Evolutionary conservation across 2,797 vertebrate species (phyloP), one percentile per base, ranked within the genome.

Genomic region (Fistularia tabacaria): DNA sequence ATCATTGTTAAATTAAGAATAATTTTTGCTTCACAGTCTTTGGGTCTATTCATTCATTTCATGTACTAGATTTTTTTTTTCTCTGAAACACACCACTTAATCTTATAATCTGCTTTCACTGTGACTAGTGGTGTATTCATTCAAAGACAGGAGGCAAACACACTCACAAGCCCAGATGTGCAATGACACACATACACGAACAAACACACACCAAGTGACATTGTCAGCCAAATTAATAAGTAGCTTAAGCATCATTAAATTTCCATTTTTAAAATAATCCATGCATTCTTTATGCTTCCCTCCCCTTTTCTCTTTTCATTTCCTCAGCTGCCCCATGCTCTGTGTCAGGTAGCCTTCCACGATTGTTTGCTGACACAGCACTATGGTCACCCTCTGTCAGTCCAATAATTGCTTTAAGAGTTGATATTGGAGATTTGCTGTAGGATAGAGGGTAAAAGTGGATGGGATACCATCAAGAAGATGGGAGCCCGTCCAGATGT

Each of bases 61-160:
- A 25, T 36, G 37, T 48, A 54, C 14, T 49, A 14, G 3, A 38
- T 59, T 64, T 56, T 82, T 59, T 75, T 60, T 82, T 80, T 71
- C 65, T 74, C 76, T 71, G 60, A 64, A 66, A 62, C 54, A 45
- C 56, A 68, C 60, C 51, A 55, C 68, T 81, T 87, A 89, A 90
- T 90, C 87, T 88, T 64, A 83, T 89, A 89, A 90, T 90, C 86
- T 85, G 76, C 78, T 87, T 88, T 81, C 64, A 50, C 77, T 73
- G 74, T 62, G 73, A 88, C 71, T 76, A 66, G 58, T 73, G 69
- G 69, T 84, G 66, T 64, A 78, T 84, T 80, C 57, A 57, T 56
- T 70, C 49, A 71, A 66, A 83, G 64, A 71, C 53, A 46, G 62
- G 54, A 59, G 56, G 74, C 57, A 69, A 60, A 74, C 47, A 66